Base-by-base conservation (phyloP, 2,888 invertebrate species). In the Drosophila multiciliata region DNA sequence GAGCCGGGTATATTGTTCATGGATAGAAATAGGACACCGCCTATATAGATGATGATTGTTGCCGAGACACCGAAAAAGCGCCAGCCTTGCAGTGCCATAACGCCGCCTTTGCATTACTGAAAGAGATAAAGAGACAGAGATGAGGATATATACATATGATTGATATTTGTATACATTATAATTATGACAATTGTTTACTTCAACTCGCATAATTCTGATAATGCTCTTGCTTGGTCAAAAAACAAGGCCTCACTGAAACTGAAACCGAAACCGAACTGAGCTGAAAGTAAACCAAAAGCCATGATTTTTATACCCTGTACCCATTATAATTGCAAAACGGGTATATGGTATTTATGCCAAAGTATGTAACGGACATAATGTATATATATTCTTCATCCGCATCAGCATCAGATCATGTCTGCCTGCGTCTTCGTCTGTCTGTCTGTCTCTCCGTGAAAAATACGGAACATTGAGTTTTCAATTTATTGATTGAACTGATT, bases 11-110 rank as follows among this genome's bases (percentile, higher is more conserved):
- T 90, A 89, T 92, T 93, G 80, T 92, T 92, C 87, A 93, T 92
- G 68, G 93, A 93, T 73, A 93, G 87, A 84, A 93, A 91, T 59
- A 93, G 82, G 35, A 93, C 92, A 67, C 93, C 93, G 78, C 92
- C 91, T 72, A 93, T 92, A 81, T 93, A 93, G 75, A 92, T 92
- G 87, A 93, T 91, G 78, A 93, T 92, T 82, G 92, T 92, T 81
- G 91, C 92, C 86, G 92, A 92, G 82, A 93, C 91, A 82, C 92
- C 92, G 88, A 92, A 91, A 88, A 93, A 91, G 89, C 93, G 92
- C 93, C 93, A 93, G 87, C 92, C 92, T 90, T 92, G 92, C 87
- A 92, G 87, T 91, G 91, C 92, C 92, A 93, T 93, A 74, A 88
- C 92, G 91, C 88, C 83, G 82, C 59, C 85, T 90, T 91, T 85